phyloP scores from a whole-genome alignment of 2,888 invertebrate genomes.

The Sarcophaga subvicina region DNA sequence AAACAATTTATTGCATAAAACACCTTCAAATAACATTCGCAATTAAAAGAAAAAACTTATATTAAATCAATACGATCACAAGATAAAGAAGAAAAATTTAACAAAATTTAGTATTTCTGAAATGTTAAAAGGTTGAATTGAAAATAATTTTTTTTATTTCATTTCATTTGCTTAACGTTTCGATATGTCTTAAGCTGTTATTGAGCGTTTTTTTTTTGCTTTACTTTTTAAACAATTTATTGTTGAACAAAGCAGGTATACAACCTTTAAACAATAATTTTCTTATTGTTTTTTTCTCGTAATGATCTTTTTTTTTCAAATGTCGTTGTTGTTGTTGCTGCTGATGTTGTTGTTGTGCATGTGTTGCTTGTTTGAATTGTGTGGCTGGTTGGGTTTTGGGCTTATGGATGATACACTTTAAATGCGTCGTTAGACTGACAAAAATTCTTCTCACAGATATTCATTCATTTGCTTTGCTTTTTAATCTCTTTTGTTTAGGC shows the following conservation, averaged over 20 bases:
- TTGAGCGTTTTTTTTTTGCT: constrained; percentile 12
- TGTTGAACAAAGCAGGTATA: constrained; percentile 67
- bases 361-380: constrained; percentile 4
- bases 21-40: constrained; percentile 52
- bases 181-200: constrained; percentile 18
- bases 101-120: constrained; percentile 60
- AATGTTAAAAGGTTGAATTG: constrained; percentile 64
- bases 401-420: constrained; percentile 43
- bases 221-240: constrained; percentile 56
- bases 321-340: not conserved
- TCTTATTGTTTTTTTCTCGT: constrained; percentile 24
- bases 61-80: constrained; percentile 10
- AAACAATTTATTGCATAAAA: not conserved
- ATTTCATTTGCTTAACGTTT: constrained; percentile 1
- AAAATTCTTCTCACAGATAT: constrained; percentile 55
- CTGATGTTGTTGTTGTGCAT: not conserved
- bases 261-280: constrained; percentile 64
- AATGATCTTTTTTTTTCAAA: constrained; percentile 50
- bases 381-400: not conserved
- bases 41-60: constrained; percentile 18
- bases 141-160: constrained; percentile 58
- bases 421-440: constrained; percentile 62
- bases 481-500: constrained; percentile 66
- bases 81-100: constrained; percentile 19
- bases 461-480: constrained; percentile 38